phyloP scores from a whole-genome alignment of 2,888 invertebrate species.

The Stramonita haemastoma region DNA sequence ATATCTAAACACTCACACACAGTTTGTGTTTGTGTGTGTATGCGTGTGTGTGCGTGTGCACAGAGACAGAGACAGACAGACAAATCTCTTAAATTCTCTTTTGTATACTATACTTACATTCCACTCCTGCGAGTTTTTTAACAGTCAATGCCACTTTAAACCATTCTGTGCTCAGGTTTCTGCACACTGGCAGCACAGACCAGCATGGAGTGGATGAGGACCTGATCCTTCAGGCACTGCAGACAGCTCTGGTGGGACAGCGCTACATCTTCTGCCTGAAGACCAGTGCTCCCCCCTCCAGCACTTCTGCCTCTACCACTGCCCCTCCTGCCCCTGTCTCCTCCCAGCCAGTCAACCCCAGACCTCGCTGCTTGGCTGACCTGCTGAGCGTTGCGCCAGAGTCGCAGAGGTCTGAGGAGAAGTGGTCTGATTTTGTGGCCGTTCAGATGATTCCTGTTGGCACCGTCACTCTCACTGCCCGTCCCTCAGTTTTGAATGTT shows the following conservation, averaged over 20 bases:
- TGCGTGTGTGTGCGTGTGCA: too few species aligned
- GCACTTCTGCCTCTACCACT: neutral
- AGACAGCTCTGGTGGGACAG: conserved; percentile 45
- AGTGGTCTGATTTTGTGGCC: conserved; percentile 41
- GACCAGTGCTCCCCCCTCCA: neutral
- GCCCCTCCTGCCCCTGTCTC: neutral
- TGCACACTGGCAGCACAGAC: neutral
- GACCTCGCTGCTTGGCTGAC: neutral
- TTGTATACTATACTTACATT: too few species aligned
- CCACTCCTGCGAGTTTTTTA: too few species aligned
- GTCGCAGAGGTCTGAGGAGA: conserved; percentile 34
- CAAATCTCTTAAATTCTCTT: too few species aligned
- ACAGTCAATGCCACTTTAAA: too few species aligned
- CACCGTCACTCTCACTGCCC: neutral
- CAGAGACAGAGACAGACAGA: too few species aligned
- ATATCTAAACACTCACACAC: too few species aligned
- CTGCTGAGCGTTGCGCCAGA: neutral
- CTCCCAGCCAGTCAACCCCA: neutral
- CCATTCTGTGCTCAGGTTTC: neutral
- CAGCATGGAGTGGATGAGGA: conserved; percentile 35
- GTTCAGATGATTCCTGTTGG: conserved; percentile 41
- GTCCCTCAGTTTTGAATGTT: neutral
- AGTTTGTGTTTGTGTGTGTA: too few species aligned
- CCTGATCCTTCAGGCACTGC: conserved; percentile 39
- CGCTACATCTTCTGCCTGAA: conserved; percentile 48